A percentile compares a stretch with the other conserved stretches of the same genome.
Conservation (phyloP, 2,797 vertebrate genomes). For the Erpetoichthys calabaricus region DNA sequence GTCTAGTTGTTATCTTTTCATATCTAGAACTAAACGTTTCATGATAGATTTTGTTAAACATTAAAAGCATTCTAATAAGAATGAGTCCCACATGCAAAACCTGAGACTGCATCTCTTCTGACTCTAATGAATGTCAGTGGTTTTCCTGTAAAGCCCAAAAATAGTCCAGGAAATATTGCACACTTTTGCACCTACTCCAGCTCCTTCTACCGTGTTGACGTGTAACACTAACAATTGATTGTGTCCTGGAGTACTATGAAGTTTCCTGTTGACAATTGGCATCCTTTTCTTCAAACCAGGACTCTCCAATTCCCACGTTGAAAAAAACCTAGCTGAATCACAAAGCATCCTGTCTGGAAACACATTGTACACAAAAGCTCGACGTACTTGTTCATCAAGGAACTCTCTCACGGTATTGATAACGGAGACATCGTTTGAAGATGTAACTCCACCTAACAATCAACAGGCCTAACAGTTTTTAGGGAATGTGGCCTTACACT, state of each 20-base stretch:
- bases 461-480: not conserved
- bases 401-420: conserved; percentile 36
- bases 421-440: conserved; percentile 19
- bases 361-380: conserved; percentile 22
- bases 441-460: not conserved
- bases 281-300: conserved; percentile 27
- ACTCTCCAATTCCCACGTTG: conserved; percentile 41
- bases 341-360: conserved; percentile 46
- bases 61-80: no score
- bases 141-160: no score
- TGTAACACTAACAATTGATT: conserved; percentile 4
- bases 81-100: no score
- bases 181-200: no score
- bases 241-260: conserved; percentile 18
- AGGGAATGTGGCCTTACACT: no score
- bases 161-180: no score
- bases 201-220: no score
- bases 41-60: no score
- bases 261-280: conserved; percentile 54
- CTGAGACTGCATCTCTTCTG: no score
- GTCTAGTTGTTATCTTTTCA: no score
- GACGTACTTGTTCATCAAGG: conserved; percentile 20
- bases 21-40: no score
- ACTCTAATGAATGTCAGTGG: no score
- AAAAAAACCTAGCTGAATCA: conserved; percentile 26